Evolutionary conservation across 2,113 vertebrate genomes (phyloP).

Genomic region (Paramormyrops kingsleyae): DNA sequence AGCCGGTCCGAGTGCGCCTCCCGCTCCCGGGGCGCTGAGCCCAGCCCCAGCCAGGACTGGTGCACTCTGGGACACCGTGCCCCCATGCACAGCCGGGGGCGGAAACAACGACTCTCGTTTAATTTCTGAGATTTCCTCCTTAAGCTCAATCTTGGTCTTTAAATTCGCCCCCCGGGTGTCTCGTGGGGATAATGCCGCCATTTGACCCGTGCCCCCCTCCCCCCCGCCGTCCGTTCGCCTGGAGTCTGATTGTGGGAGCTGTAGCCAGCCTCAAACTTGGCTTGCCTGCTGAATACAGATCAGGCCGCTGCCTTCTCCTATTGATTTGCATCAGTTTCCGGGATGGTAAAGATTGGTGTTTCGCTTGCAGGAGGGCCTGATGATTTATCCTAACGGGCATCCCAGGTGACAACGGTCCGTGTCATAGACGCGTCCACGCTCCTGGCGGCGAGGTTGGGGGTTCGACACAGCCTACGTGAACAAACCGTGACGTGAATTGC

Average conservation of each 20-base stretch:
- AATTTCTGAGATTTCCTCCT: slow-evolving; percentile 33
- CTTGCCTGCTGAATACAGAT: slow-evolving; percentile 38
- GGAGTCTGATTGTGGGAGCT: slow-evolving; percentile 39
- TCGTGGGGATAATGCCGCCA: slow-evolving; percentile 38
- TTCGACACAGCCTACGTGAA: neutral
- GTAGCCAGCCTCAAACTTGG: slow-evolving; percentile 22
- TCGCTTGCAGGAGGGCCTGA: slow-evolving; percentile 19
- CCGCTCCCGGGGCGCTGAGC: neutral
- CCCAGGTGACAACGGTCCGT: neutral
- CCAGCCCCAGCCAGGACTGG: neutral
- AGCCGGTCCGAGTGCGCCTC: neutral
- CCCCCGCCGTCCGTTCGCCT: slow-evolving; percentile 24
- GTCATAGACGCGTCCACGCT: neutral
- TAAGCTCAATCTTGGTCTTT: slow-evolving; percentile 35
- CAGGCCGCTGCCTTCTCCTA: slow-evolving; percentile 28
- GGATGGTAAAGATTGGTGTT: slow-evolving; percentile 33
- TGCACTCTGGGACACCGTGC: neutral
- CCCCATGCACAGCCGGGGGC: slow-evolving; percentile 15
- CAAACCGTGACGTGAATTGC: neutral
- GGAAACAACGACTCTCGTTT: slow-evolving; percentile 38
- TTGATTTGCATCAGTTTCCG: slow-evolving; percentile 35
- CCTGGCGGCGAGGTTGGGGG: neutral
- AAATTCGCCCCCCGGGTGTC: slow-evolving; percentile 31
- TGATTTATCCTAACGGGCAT: slow-evolving; percentile 20
- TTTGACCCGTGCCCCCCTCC: slow-evolving; percentile 19